A percentile compares a stretch with the other conserved stretches of the same genome.
These are phyloP conservation scores for Monochamus alternatus DNA, from an alignment of 2,888 invertebrate species.

Conservation along the genomic window DNA sequence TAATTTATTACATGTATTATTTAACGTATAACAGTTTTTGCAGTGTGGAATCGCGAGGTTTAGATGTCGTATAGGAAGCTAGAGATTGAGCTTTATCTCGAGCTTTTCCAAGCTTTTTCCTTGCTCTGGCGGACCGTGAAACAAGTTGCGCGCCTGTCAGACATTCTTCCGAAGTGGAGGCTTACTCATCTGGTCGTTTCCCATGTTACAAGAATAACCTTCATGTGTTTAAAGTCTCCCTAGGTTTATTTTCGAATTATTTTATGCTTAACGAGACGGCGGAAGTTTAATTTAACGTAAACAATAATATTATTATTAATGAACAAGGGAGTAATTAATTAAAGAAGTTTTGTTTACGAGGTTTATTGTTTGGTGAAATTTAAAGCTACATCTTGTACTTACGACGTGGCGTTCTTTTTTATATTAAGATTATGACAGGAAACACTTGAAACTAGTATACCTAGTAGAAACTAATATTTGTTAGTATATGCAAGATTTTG, in stretches of 20 bases:
- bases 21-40: constrained; percentile 61
- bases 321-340: constrained; percentile 5
- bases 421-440: not conserved
- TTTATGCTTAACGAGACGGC: constrained; percentile 7
- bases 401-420: no score
- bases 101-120: constrained; percentile 58
- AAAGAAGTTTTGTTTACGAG: constrained; percentile 11
- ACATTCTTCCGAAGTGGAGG: constrained; percentile 59
- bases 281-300: constrained; percentile 20
- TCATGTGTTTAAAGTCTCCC: constrained; percentile 35
- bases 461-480: no score
- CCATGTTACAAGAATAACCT: constrained; percentile 51
- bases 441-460: not conserved
- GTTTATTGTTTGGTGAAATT: not conserved
- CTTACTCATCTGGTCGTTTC: constrained; percentile 61
- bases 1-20: no score
- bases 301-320: constrained; percentile 30
- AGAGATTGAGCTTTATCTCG: constrained; percentile 59
- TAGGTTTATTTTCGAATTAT: constrained; percentile 28
- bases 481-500: no score
- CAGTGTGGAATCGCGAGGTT: constrained; percentile 64
- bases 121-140: constrained; percentile 65
- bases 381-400: not conserved
- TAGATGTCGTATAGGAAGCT: constrained; percentile 54
- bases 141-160: constrained; percentile 64